Percentiles rank a stretch among this genome's conserved stretches.
Evolutionary conservation across 2,888 invertebrate genomes (phyloP).

Genomic region (Ellobium chinense): DNA sequence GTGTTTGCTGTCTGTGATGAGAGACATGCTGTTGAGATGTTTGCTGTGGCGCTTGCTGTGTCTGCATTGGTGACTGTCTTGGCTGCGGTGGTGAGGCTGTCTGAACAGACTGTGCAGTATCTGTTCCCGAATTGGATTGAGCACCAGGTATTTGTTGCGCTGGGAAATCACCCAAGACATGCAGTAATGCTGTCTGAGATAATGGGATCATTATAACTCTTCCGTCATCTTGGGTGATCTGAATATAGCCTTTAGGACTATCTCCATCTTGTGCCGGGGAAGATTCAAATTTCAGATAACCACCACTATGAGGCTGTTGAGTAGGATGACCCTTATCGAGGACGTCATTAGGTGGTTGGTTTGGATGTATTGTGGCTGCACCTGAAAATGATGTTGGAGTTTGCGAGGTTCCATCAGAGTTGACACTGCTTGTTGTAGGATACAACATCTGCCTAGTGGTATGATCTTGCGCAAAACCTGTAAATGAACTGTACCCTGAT

Average conservation of each 20-base stretch:
- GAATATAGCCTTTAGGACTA: background rate
- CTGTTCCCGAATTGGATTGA: background rate
- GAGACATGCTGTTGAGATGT: no score
- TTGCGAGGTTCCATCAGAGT: background rate
- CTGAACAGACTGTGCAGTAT: background rate
- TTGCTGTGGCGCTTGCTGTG: no score
- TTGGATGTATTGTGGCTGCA: slow-evolving; percentile 12
- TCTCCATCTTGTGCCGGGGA: no score
- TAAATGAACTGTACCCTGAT: no score
- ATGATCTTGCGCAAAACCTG: no score
- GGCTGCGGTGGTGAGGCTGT: no score
- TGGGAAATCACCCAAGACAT: background rate
- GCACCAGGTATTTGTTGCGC: background rate
- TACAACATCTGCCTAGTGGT: no score
- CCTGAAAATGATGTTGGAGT: slow-evolving; percentile 5
- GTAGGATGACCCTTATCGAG: no score
- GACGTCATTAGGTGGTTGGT: background rate
- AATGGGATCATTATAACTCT: slow-evolving; percentile 24
- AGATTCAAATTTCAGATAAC: no score
- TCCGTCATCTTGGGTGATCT: slow-evolving; percentile 10
- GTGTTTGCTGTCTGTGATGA: no score
- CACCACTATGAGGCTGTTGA: no score
- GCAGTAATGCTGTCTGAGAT: slow-evolving; percentile 3
- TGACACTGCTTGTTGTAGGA: background rate
- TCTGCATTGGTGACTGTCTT: no score